Evolutionary conservation across 2,888 invertebrate genomes (phyloP).

Genomic region (Diaperis boleti): DNA sequence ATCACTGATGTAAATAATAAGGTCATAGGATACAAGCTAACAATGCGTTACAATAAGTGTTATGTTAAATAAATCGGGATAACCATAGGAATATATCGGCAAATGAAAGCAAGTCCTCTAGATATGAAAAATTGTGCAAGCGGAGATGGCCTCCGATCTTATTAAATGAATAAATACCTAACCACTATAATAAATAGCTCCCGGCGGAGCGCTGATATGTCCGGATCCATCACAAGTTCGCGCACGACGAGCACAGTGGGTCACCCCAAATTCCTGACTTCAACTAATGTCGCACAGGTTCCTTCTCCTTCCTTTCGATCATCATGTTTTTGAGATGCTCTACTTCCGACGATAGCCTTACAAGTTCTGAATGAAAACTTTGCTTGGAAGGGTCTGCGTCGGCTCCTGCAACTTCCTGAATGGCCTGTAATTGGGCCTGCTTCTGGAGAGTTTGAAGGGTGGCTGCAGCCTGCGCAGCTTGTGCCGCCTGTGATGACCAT

Average conservation of each 20-base stretch:
- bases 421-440: slow-evolving; percentile 61
- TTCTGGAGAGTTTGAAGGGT: slow-evolving; percentile 63
- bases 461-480: slow-evolving; percentile 53
- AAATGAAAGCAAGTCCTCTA: slow-evolving; percentile 55
- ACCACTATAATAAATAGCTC: slow-evolving; percentile 59
- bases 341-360: slow-evolving; percentile 90
- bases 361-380: slow-evolving; percentile 87
- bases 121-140: slow-evolving; percentile 54
- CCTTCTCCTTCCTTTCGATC: slow-evolving; percentile 71
- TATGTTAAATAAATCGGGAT: slow-evolving; percentile 47
- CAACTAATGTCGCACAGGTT: slow-evolving; percentile 48
- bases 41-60: slow-evolving; percentile 48
- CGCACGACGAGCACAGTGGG: slow-evolving; percentile 51
- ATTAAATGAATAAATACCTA: slow-evolving; percentile 61
- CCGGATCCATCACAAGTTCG: slow-evolving; percentile 51
- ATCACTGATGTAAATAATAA: slow-evolving; percentile 45
- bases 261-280: slow-evolving; percentile 26
- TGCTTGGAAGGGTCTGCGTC: slow-evolving; percentile 73
- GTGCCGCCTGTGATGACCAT: slow-evolving; percentile 66
- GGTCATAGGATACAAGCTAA: slow-evolving; percentile 51
- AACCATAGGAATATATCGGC: slow-evolving; percentile 57
- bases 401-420: slow-evolving; percentile 51
- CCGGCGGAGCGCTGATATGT: slow-evolving; percentile 60
- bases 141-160: slow-evolving; percentile 46
- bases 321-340: slow-evolving; percentile 88